Conservation (phyloP, 1,140 invertebrate species). For the Stegodyphus mimosarum region DNA sequence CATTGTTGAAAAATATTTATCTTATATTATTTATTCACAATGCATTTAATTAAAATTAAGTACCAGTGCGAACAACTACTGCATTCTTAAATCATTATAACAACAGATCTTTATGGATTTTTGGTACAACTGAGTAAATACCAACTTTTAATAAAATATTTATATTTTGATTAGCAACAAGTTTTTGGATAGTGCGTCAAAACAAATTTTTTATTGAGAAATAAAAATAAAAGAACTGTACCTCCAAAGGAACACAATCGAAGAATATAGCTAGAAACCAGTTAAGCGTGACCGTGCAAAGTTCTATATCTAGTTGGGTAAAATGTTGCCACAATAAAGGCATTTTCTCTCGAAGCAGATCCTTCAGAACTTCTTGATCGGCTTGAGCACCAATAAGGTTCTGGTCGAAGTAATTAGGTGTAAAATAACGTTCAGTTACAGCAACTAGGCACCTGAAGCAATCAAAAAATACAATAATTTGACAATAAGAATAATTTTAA, state of each 20-base stretch:
- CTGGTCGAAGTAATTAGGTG: constrained; percentile 68
- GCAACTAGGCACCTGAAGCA: constrained; percentile 69
- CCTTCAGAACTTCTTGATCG: constrained; percentile 71
- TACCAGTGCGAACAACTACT: too few species aligned
- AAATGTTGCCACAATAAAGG: constrained; percentile 70
- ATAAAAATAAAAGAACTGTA: constrained; percentile 53
- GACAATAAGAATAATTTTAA: not conserved
- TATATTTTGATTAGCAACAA: too few species aligned
- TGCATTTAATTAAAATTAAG: too few species aligned
- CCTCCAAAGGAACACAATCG: constrained; percentile 71
- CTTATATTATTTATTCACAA: too few species aligned
- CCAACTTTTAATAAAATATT: too few species aligned
- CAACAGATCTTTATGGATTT: too few species aligned
- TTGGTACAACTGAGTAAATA: too few species aligned
- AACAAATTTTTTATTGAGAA: not conserved
- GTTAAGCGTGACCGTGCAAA: constrained; percentile 70
- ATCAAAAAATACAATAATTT: not conserved
- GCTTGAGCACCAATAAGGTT: constrained; percentile 70
- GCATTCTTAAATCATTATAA: too few species aligned
- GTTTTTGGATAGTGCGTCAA: too few species aligned
- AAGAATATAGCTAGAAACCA: constrained; percentile 76
- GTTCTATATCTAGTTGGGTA: constrained; percentile 70
- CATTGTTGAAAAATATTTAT: too few species aligned
- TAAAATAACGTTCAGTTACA: constrained; percentile 72
- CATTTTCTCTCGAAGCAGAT: constrained; percentile 72